Conservation (phyloP, 2,888 invertebrate genomes). For the Miltochrista miniata region DNA sequence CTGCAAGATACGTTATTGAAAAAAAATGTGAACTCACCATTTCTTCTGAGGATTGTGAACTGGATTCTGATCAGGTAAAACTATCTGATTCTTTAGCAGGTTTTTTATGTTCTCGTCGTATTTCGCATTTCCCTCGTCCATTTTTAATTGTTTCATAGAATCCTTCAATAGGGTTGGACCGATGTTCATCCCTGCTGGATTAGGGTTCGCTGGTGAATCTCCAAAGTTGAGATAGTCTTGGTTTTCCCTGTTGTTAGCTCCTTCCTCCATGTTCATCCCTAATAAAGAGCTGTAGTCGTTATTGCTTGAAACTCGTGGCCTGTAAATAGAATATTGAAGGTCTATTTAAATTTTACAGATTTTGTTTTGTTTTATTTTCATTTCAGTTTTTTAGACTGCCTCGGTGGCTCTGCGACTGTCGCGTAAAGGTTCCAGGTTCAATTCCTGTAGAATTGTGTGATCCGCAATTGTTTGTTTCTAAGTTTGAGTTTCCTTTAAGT, state of each 20-base stretch:
- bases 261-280: slow-evolving; percentile 16
- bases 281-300: slow-evolving; percentile 28
- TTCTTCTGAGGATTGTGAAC: slow-evolving; percentile 41
- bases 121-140: slow-evolving; percentile 10
- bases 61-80: slow-evolving; percentile 11
- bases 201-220: not conserved
- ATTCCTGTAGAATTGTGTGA: too few relatives aligned
- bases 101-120: slow-evolving; percentile 25
- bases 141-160: slow-evolving; percentile 23
- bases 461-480: too few relatives aligned
- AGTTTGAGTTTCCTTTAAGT: too few relatives aligned
- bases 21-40: slow-evolving; percentile 37
- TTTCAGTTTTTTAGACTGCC: too few relatives aligned
- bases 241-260: slow-evolving; percentile 10
- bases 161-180: slow-evolving; percentile 23
- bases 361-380: too few relatives aligned
- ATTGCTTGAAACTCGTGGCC: slow-evolving; percentile 21
- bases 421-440: too few relatives aligned
- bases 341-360: not conserved
- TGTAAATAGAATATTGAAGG: slow-evolving; percentile 1
- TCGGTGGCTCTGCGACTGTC: too few relatives aligned
- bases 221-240: not conserved
- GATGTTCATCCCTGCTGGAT: not conserved
- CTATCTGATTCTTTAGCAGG: slow-evolving; percentile 16
- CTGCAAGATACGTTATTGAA: too few relatives aligned